phyloP scores from a whole-genome alignment of 92 coral and sea anemone species.

The Epizoanthus rinbou region DNA sequence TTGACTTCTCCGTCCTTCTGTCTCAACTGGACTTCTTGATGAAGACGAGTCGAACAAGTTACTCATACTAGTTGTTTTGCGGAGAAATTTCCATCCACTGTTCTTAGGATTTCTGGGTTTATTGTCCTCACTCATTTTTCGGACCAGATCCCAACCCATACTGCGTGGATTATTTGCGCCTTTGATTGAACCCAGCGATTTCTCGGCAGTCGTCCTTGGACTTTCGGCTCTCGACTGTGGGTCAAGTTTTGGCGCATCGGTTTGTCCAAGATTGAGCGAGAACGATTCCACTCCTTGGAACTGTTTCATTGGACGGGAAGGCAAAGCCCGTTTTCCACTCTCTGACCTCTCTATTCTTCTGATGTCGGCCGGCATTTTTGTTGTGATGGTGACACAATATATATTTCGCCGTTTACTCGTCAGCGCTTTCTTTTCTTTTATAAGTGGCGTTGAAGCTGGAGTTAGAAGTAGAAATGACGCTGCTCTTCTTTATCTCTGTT shows the following conservation, averaged over 20 bases:
- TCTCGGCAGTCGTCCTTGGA: neutral
- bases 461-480: too few species aligned
- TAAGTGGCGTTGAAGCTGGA: too few species aligned
- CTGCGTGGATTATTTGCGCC: neutral
- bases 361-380: constrained; percentile 28
- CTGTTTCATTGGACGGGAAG: constrained; percentile 3
- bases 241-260: neutral
- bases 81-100: constrained; percentile 38
- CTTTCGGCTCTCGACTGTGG: neutral
- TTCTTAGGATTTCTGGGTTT: constrained; percentile 37
- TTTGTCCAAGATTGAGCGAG: neutral
- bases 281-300: neutral
- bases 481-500: too few species aligned
- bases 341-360: neutral
- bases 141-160: neutral
- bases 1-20: neutral
- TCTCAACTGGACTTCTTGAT: neutral
- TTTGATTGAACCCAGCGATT: neutral
- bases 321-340: constrained; percentile 12
- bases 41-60: constrained; percentile 18
- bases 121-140: constrained; percentile 17
- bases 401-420: too few species aligned
- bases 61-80: constrained; percentile 17
- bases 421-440: too few species aligned
- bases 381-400: neutral